A percentile compares a stretch with the other conserved stretches of the same genome.
Evolutionary conservation across 2,888 invertebrate genomes (phyloP).

Genomic region (Hermodice carunculata): DNA sequence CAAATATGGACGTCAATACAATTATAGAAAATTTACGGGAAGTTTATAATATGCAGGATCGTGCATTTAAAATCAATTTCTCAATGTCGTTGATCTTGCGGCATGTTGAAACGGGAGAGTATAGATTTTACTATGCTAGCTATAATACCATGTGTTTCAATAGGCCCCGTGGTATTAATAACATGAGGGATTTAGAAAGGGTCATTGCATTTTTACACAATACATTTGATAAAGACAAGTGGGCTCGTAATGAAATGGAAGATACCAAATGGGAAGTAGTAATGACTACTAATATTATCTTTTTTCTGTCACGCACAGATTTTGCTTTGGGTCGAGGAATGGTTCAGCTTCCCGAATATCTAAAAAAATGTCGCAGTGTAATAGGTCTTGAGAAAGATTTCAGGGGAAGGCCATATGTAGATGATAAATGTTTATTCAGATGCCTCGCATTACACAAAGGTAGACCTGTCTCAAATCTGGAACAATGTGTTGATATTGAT

Average conservation of each 20-base stretch:
- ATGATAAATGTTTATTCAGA: not conserved
- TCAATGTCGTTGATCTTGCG: not conserved
- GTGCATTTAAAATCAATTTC: not conserved
- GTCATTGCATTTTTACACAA: not conserved
- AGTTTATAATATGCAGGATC: too few relatives aligned
- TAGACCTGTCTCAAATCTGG: too few relatives aligned
- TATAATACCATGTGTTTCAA: not conserved
- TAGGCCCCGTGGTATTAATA: not conserved
- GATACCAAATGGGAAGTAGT: slow-evolving; percentile 1
- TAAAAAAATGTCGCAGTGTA: not conserved
- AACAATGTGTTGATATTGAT: too few relatives aligned
- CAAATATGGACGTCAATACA: too few relatives aligned
- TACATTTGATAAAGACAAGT: too few relatives aligned
- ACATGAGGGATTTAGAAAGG: not conserved
- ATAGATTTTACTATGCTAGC: not conserved
- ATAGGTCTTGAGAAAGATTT: not conserved
- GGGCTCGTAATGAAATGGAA: not conserved
- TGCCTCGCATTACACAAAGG: too few relatives aligned
- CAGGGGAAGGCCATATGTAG: not conserved
- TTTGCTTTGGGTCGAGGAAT: not conserved
- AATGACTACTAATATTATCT: not conserved
- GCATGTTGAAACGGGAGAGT: slow-evolving; percentile 4
- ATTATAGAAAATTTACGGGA: too few relatives aligned
- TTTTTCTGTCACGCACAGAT: not conserved
- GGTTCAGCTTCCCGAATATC: not conserved